phyloP scores from a whole-genome alignment of 1,140 invertebrate species.

The Artemia franciscana region DNA sequence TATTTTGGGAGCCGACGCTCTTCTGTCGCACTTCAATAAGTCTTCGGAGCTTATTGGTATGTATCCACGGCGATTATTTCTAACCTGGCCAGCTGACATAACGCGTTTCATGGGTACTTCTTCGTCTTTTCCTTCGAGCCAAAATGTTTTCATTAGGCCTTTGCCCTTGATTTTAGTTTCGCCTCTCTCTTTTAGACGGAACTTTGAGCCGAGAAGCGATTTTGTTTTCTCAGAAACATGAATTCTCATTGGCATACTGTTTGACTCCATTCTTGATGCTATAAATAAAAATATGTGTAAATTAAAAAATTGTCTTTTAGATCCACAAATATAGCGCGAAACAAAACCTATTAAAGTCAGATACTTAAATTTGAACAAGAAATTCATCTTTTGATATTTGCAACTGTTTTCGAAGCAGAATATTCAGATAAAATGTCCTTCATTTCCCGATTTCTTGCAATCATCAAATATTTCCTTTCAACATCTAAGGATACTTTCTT shows the following conservation, averaged over 20 bases:
- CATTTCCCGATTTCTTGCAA: too few species aligned
- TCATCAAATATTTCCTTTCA: too few species aligned
- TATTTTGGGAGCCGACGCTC: too few species aligned
- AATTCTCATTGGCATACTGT: constrained; percentile 73
- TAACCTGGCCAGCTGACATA: constrained; percentile 18
- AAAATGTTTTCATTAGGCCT: constrained; percentile 50
- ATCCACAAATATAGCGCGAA: too few species aligned
- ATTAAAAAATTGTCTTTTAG: too few species aligned
- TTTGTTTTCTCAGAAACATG: constrained; percentile 75
- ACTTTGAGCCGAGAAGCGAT: constrained; percentile 44
- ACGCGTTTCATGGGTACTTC: not conserved
- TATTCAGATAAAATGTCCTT: too few species aligned
- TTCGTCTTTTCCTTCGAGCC: constrained; percentile 39
- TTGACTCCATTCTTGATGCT: constrained; percentile 80
- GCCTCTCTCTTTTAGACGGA: constrained; percentile 50
- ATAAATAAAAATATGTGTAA: constrained; percentile 23
- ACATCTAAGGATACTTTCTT: too few species aligned
- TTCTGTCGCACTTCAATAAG: constrained; percentile 28
- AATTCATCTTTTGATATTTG: too few species aligned
- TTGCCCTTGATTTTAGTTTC: constrained; percentile 66
- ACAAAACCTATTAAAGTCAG: too few species aligned
- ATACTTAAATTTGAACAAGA: too few species aligned
- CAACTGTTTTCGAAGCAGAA: too few species aligned
- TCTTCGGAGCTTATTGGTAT: constrained; percentile 64
- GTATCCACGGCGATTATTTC: constrained; percentile 37